Base-by-base conservation (phyloP, 2,797 vertebrate species). In the Salarias fasciatus region DNA sequence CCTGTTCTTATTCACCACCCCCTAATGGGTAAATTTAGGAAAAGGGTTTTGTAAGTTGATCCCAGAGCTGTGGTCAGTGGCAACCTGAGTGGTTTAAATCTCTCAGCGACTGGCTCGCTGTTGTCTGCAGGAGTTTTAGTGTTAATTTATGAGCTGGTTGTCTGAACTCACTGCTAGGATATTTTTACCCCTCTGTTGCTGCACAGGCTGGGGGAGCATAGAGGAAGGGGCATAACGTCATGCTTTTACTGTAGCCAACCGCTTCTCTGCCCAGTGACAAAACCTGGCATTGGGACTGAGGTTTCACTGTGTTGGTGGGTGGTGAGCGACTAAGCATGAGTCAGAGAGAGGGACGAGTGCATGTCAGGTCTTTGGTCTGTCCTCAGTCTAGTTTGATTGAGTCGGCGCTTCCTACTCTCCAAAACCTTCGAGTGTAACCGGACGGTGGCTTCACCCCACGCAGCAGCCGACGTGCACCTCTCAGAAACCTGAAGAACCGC, bases 181-280 rank as follows among this genome's bases (percentile, higher is more conserved):
- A 91, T 92, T 92, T 93, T 92, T 93, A 91, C 91, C 88, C 85
- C 84, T 89, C 91, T 92, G 92, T 92, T 93, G 91, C 91, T 92
- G 89, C 88, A 90, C 89, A 85, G 89, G 88, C 88, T 81, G 77
- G 90, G 85, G 88, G 89, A 85, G 85, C 83, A 79, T 50, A 70
- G 86, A 87, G 85, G 86, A 86, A 88, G 82, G 88, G 85, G 83
- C 83, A 88, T 92, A 89, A 90, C 91, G 87, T 92, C 91, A 92
- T 91, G 84, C 75, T 80, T 87, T 87, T 87, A 88, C 86, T 88
- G 86, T 88, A 88, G 84, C 84, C 89, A 91, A 88, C 84, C 76
- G 63, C 76, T 88, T 81, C 83, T 90, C 87, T 91, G 86, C 87
- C 86, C 87, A 81, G 91, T 90, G 89, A 89, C 90, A 85, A 84